Conservation (phyloP, 2,888 invertebrate species). For the Noctua comes region DNA sequence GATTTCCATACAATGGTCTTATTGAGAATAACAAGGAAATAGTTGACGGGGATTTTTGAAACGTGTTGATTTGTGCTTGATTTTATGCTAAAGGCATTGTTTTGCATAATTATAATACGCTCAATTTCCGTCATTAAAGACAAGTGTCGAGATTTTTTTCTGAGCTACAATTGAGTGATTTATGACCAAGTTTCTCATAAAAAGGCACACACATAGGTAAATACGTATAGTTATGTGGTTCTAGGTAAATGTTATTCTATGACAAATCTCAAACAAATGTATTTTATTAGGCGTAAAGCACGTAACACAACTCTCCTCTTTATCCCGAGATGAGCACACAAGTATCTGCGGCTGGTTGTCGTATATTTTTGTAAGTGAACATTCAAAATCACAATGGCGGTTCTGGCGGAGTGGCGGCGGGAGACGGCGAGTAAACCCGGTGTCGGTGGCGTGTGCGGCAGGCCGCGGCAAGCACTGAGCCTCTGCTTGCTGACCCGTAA, state of each 20-base stretch:
- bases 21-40: conserved; percentile 61
- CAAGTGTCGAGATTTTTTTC: background rate
- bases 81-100: background rate
- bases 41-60: conserved; percentile 29
- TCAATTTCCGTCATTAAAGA: background rate
- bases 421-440: conserved; percentile 57
- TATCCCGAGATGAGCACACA: conserved; percentile 57
- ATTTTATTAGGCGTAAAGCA: conserved; percentile 24
- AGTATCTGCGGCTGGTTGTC: conserved; percentile 58
- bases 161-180: background rate
- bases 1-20: conserved; percentile 73
- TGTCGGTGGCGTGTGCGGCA: conserved; percentile 65
- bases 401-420: conserved; percentile 59
- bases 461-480: conserved; percentile 71
- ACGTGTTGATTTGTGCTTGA: conserved; percentile 29
- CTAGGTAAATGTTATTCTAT: conserved; percentile 4
- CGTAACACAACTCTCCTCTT: conserved; percentile 60
- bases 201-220: background rate
- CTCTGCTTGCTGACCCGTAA: conserved; percentile 84
- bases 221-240: background rate
- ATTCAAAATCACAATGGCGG: conserved; percentile 68
- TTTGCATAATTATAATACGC: background rate
- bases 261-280: conserved; percentile 33
- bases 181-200: conserved; percentile 2
- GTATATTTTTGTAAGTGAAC: conserved; percentile 68